Evolutionary conservation across 2,113 vertebrate genomes (phyloP).

Genomic region (Acanthochromis polyacanthus): DNA sequence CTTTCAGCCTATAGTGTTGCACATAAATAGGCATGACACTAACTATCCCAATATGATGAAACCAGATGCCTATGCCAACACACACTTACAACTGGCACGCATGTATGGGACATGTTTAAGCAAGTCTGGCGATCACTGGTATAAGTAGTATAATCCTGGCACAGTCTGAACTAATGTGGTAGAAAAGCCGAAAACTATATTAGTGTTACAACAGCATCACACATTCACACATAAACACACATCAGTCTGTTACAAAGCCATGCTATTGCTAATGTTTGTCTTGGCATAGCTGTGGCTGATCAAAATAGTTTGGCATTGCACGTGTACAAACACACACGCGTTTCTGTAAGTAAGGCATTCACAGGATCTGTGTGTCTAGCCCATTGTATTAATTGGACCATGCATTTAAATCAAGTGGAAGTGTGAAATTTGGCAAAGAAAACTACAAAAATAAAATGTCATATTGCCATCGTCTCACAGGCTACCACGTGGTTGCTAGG

Average conservation of each 20-base stretch:
- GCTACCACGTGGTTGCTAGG: slow-evolving; percentile 68
- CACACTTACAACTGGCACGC: not conserved
- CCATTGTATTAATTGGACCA: slow-evolving; percentile 27
- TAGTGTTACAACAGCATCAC: not conserved
- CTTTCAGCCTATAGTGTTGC: not conserved
- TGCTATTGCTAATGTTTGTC: slow-evolving; percentile 19
- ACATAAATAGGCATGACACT: not conserved
- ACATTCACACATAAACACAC: not conserved
- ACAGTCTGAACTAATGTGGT: not conserved
- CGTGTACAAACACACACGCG: not conserved
- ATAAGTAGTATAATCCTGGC: not conserved
- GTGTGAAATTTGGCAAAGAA: slow-evolving; percentile 49
- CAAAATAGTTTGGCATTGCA: slow-evolving; percentile 17
- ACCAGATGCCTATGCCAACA: not conserved
- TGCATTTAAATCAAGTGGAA: slow-evolving; percentile 28
- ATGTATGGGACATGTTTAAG: not conserved
- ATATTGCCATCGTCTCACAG: slow-evolving; percentile 34
- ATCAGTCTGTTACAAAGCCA: slow-evolving; percentile 5
- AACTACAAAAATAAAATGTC: slow-evolving; percentile 36
- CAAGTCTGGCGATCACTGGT: not conserved
- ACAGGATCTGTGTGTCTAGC: not conserved
- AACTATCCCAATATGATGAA: not conserved
- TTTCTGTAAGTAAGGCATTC: slow-evolving; percentile 4
- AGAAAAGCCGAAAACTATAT: no score
- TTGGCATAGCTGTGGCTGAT: slow-evolving; percentile 17